phyloP scores from a whole-genome alignment of 2,113 vertebrate species.

The zebrafish (Danio rerio) region DNA sequence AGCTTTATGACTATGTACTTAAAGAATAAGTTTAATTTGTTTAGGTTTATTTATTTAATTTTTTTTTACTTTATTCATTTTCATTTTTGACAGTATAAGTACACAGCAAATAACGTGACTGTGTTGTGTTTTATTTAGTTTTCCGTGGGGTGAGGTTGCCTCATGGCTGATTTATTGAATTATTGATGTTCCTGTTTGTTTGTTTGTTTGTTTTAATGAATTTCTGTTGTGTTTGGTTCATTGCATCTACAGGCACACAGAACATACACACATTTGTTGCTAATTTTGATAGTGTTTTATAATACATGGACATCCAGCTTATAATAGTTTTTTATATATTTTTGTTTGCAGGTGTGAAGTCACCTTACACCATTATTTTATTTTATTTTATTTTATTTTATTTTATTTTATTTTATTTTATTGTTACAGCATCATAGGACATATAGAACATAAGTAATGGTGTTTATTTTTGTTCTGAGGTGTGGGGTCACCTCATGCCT shows the following conservation, averaged over 20 bases:
- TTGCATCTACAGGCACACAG: neutral
- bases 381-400: neutral
- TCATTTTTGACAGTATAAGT: neutral
- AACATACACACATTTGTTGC: neutral
- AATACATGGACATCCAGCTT: too few relatives aligned
- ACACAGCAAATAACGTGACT: neutral
- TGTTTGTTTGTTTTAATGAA: neutral
- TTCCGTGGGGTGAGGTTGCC: neutral
- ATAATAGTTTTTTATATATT: too few relatives aligned
- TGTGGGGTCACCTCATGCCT: slow-evolving; percentile 1
- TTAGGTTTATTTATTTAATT: neutral
- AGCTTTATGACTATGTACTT: too few relatives aligned
- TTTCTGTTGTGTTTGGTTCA: too few relatives aligned
- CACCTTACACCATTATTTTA: too few relatives aligned
- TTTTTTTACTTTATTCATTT: neutral
- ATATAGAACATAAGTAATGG: neutral
- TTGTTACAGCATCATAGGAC: neutral
- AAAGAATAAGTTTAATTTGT: too few relatives aligned
- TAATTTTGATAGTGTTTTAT: too few relatives aligned
- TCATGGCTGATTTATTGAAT: neutral
- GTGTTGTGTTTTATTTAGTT: neutral
- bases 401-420: neutral
- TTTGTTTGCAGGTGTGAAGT: too few relatives aligned
- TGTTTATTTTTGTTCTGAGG: neutral
- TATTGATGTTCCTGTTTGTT: neutral